Conservation (phyloP, 2,888 invertebrate species). For the Machimus atricapillus region DNA sequence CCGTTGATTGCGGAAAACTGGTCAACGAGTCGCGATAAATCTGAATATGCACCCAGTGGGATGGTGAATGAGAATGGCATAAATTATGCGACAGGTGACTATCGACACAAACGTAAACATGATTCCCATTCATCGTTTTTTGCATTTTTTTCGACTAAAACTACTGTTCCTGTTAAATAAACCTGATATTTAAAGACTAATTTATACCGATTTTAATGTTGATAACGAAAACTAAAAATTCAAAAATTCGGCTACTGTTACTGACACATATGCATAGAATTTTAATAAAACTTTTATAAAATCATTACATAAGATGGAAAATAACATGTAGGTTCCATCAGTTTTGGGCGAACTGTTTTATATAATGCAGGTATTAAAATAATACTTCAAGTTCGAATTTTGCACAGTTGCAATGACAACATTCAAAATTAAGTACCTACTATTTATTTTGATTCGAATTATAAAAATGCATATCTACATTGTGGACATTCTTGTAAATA, state of each 20-base stretch:
- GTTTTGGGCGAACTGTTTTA: too few relatives aligned
- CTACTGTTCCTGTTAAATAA: background rate
- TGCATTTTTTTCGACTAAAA: background rate
- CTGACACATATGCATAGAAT: too few relatives aligned
- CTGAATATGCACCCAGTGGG: background rate
- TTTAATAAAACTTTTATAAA: too few relatives aligned
- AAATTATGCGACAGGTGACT: background rate
- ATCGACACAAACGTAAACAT: background rate
- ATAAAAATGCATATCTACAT: too few relatives aligned
- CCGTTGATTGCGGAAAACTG: background rate
- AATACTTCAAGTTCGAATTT: too few relatives aligned
- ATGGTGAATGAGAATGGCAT: background rate
- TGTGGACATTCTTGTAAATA: too few relatives aligned
- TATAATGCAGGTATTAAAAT: too few relatives aligned
- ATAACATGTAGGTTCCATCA: too few relatives aligned
- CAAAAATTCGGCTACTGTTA: background rate
- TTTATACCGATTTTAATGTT: background rate
- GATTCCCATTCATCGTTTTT: background rate
- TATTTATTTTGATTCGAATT: too few relatives aligned
- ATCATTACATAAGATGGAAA: too few relatives aligned
- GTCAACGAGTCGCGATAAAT: background rate
- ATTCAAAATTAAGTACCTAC: too few relatives aligned
- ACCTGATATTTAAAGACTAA: background rate
- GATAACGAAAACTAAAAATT: background rate
- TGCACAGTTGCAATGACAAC: too few relatives aligned